Percentiles rank a stretch among this genome's conserved stretches.
Evolutionary conservation across 2,888 invertebrate species (phyloP).

Genomic region (Lasioglossum vierecki): DNA sequence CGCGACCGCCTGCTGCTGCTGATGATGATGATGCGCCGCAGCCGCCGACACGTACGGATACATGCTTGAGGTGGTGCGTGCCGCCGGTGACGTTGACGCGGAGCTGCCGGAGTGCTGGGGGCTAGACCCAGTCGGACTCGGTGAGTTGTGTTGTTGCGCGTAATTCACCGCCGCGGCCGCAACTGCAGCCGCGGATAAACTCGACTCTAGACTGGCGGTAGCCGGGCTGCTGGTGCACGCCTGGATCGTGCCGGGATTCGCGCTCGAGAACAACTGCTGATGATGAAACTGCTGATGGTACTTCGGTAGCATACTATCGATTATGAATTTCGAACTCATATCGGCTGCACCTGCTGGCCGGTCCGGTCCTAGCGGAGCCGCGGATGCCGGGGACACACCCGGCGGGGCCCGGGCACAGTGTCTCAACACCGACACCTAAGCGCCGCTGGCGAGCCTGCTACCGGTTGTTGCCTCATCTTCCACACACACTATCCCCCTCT

Average conservation of each 20-base stretch:
- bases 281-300: slow-evolving; percentile 93
- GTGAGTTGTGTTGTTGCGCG: slow-evolving; percentile 82
- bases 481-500: not conserved
- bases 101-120: slow-evolving; percentile 89
- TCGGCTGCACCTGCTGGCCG: slow-evolving; percentile 69
- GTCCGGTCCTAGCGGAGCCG: slow-evolving; percentile 84
- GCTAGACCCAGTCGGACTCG: slow-evolving; percentile 89
- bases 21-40: slow-evolving; percentile 88
- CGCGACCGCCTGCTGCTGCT: slow-evolving; percentile 88
- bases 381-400: slow-evolving; percentile 73
- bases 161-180: slow-evolving; percentile 94
- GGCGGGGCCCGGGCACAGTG: slow-evolving; percentile 68
- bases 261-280: slow-evolving; percentile 88
- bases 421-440: slow-evolving; percentile 75
- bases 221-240: slow-evolving; percentile 87
- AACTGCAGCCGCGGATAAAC: slow-evolving; percentile 86
- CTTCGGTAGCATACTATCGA: slow-evolving; percentile 99
- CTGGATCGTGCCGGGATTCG: slow-evolving; percentile 90
- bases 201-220: slow-evolving; percentile 88
- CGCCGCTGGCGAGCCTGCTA: slow-evolving; percentile 59
- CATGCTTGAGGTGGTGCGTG: slow-evolving; percentile 90
- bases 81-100: slow-evolving; percentile 87
- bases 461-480: slow-evolving; percentile 72
- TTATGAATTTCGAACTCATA: slow-evolving; percentile 98
- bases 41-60: slow-evolving; percentile 95